Base-by-base conservation (phyloP, 2,797 vertebrate genomes). In the Pangasius mekongensis region DNA sequence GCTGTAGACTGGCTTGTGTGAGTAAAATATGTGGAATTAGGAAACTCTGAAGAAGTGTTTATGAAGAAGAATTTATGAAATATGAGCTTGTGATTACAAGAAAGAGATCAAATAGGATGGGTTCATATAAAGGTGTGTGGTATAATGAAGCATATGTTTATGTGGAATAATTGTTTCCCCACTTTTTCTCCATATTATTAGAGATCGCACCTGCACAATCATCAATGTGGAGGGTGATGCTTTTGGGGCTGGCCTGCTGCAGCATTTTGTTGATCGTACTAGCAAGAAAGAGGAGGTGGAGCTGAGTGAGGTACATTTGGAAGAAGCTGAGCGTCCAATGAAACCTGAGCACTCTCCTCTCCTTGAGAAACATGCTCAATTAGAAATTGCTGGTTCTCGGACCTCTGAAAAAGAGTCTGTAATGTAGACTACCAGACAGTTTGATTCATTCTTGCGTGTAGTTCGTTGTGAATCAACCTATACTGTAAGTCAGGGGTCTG, bases 1-100 rank as follows among this genome's bases (percentile, higher is more conserved):
- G 98, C 98, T 2, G 97, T 98, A 33, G 98, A 98, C 87, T 98
- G 97, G 97, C 95, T 98, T 18, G 97, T 98, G 98, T 98, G 89
- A 97, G 97, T 97, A 91, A 16, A 87, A 64, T 43, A 47, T 49
- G 52, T 7, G 8, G 18, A 36, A 33, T 76, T 49, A 0, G 16
- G 5, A 11, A 10, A 47, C 18, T 8, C 36, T 43, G 36, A 11
- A 24, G 18, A 27, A 24, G 13, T 16, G 4, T n/a, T 54, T 47
- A 47, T 47, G 43, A 47, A 1, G 24, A n/a, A 54, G 13, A 52
- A 30, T 30, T 77, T 52, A 52, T 76, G 24, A n/a, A 49, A 49
- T 27, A 9, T 20, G 7, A 43, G 10, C 22, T 47, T 74, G 20
- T 27, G 20, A 27, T 43, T 43, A 8, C 33, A 74, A 27, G 22